These are phyloP conservation scores for Rhaphigaster nebulosa DNA, from an alignment of 2,888 invertebrate genomes.

Conservation along the genomic window DNA sequence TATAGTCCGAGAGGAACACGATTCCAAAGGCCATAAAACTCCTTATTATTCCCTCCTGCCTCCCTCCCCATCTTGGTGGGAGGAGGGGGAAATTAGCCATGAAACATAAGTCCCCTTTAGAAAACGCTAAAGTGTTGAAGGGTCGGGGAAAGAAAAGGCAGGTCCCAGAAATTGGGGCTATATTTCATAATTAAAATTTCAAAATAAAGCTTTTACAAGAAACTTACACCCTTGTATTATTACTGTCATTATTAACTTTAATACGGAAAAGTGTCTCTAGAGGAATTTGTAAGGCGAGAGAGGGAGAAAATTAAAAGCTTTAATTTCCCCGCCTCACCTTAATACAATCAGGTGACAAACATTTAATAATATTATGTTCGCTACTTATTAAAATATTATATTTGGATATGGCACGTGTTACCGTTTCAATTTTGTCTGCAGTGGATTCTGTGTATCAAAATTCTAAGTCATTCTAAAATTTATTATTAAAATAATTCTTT, in stretches of 20 bases:
- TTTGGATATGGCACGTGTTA: neutral
- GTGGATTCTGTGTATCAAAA: no score
- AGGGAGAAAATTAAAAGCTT: slow-evolving; percentile 19
- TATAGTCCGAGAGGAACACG: neutral
- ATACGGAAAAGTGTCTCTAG: slow-evolving; percentile 24
- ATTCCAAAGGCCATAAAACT: slow-evolving; percentile 56
- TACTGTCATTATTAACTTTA: slow-evolving; percentile 49
- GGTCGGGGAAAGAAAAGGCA: slow-evolving; percentile 2
- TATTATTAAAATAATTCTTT: no score
- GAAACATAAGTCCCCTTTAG: slow-evolving; percentile 56
- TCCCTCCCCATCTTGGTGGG: neutral
- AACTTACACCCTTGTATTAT: slow-evolving; percentile 45
- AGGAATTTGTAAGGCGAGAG: slow-evolving; percentile 44
- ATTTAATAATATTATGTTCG: neutral
- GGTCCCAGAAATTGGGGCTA: slow-evolving; percentile 47
- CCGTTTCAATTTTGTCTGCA: no score
- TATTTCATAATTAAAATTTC: slow-evolving; percentile 59
- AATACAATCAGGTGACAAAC: neutral
- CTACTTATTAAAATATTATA: neutral
- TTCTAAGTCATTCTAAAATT: no score
- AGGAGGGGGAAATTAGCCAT: slow-evolving; percentile 53
- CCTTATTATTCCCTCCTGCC: slow-evolving; percentile 49
- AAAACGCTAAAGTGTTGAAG: slow-evolving; percentile 47
- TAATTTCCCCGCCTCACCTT: neutral
- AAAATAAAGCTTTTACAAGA: slow-evolving; percentile 52